Evolutionary conservation across 2,888 invertebrate genomes (phyloP).

Genomic region (Clostera curtula): DNA sequence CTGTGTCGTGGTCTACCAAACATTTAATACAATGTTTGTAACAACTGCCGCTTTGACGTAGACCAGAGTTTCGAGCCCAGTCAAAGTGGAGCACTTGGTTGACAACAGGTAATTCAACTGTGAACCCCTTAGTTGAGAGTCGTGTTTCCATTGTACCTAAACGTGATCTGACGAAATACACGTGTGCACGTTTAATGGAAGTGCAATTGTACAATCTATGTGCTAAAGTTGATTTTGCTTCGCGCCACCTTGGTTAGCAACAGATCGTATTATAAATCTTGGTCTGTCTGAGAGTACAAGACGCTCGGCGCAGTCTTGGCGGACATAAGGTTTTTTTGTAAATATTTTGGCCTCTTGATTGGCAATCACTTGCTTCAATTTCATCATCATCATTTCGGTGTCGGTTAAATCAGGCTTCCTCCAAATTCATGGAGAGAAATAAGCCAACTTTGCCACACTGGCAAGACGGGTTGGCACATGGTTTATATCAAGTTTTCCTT

Average conservation of each 20-base stretch:
- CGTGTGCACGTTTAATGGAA: constrained; percentile 11
- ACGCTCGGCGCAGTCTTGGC: constrained; percentile 34
- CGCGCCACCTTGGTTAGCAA: constrained; percentile 31
- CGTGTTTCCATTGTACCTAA: constrained; percentile 19
- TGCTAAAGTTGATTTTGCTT: constrained; percentile 24
- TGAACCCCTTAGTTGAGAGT: constrained; percentile 17
- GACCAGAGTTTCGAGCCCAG: constrained; percentile 25
- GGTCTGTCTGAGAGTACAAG: constrained; percentile 29
- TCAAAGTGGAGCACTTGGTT: constrained; percentile 24
- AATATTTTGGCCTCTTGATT: constrained; percentile 26
- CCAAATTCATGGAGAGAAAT: too few species aligned
- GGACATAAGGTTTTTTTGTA: constrained; percentile 24
- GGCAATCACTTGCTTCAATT: too few species aligned
- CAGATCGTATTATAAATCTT: constrained; percentile 37
- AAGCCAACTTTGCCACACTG: too few species aligned
- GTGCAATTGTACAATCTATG: constrained; percentile 15
- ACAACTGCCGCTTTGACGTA: constrained; percentile 26
- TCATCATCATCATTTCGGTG: too few species aligned
- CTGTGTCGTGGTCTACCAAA: too few species aligned
- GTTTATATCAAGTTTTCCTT: too few species aligned
- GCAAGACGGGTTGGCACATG: too few species aligned
- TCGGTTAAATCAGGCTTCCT: too few species aligned
- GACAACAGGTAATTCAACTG: constrained; percentile 16
- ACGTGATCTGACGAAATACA: constrained; percentile 15
- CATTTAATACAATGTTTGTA: constrained; percentile 32